These are phyloP conservation scores for Brachylomia viminalis DNA, from an alignment of 2,888 invertebrate genomes.

Conservation along the genomic window DNA sequence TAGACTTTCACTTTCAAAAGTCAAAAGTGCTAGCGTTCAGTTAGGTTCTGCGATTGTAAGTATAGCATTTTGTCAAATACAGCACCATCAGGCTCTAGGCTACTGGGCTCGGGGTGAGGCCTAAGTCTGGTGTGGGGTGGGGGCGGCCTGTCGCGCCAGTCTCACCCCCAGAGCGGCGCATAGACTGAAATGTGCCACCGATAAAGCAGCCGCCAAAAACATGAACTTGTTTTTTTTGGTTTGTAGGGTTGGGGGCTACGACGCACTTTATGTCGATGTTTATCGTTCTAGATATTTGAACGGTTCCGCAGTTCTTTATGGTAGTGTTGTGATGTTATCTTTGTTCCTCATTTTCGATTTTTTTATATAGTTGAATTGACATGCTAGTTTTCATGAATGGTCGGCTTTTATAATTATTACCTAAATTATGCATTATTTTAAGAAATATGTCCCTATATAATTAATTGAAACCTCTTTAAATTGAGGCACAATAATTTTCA, in stretches of 20 bases:
- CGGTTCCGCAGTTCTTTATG: constrained; percentile 41
- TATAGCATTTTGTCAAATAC: constrained; percentile 75
- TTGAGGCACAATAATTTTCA: not conserved
- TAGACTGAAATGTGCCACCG: constrained; percentile 78
- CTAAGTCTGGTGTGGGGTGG: constrained; percentile 55
- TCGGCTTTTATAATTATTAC: not conserved
- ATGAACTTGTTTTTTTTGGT: constrained; percentile 72
- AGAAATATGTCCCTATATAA: not conserved
- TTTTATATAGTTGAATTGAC: not conserved
- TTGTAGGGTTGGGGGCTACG: constrained; percentile 48
- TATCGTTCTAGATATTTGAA: constrained; percentile 61
- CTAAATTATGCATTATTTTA: not conserved
- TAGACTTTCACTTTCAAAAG: constrained; percentile 62
- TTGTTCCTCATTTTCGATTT: constrained; percentile 11
- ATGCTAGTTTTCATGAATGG: not conserved
- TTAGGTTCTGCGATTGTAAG: constrained; percentile 67
- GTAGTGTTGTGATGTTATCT: constrained; percentile 44
- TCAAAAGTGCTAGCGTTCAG: constrained; percentile 68
- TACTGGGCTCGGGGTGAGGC: constrained; percentile 65
- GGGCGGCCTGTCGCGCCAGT: constrained; percentile 72
- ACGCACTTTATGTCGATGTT: constrained; percentile 56
- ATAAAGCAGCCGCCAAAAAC: constrained; percentile 78
- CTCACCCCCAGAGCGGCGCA: constrained; percentile 72
- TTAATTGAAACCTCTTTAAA: too few species aligned
- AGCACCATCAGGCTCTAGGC: constrained; percentile 70